These are phyloP conservation scores for Melikaiella ostensackeni DNA, from an alignment of 2,888 invertebrate species.

Conservation along the genomic window DNA sequence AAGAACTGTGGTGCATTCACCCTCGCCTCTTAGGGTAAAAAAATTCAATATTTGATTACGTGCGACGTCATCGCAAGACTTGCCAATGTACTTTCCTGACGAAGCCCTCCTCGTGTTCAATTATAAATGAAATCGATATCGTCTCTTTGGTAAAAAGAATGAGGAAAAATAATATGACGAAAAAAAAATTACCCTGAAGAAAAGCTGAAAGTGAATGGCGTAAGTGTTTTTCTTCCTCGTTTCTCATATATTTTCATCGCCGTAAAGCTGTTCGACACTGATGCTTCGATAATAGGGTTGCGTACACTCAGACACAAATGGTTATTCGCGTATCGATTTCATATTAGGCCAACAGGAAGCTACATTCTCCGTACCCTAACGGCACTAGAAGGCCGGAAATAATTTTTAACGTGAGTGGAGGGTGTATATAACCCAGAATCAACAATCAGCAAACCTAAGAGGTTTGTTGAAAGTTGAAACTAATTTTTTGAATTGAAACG, in stretches of 20 bases:
- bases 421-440: slow-evolving; percentile 8
- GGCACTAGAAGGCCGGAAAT: slow-evolving; percentile 32
- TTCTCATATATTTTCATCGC: slow-evolving; percentile 30
- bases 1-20: not conserved
- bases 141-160: slow-evolving; percentile 17
- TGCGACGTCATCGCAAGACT: slow-evolving; percentile 15
- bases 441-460: not conserved
- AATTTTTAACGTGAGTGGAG: slow-evolving; percentile 20
- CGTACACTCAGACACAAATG: slow-evolving; percentile 35
- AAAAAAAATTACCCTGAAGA: not conserved
- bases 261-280: slow-evolving; percentile 29
- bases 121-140: slow-evolving; percentile 39
- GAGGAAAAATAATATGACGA: not conserved
- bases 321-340: slow-evolving; percentile 38
- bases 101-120: slow-evolving; percentile 13
- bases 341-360: slow-evolving; percentile 37
- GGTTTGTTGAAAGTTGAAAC: not conserved
- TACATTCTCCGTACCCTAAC: slow-evolving; percentile 10
- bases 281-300: slow-evolving; percentile 38
- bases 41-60: slow-evolving; percentile 33
- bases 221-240: slow-evolving; percentile 35
- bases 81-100: slow-evolving; percentile 12
- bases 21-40: not conserved
- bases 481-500: not conserved
- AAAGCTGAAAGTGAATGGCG: slow-evolving; percentile 28